Evolutionary conservation across 2,113 vertebrate genomes (phyloP), one percentile per base, ranked within the genome.

Genomic region (Spizaetus ornatus): DNA sequence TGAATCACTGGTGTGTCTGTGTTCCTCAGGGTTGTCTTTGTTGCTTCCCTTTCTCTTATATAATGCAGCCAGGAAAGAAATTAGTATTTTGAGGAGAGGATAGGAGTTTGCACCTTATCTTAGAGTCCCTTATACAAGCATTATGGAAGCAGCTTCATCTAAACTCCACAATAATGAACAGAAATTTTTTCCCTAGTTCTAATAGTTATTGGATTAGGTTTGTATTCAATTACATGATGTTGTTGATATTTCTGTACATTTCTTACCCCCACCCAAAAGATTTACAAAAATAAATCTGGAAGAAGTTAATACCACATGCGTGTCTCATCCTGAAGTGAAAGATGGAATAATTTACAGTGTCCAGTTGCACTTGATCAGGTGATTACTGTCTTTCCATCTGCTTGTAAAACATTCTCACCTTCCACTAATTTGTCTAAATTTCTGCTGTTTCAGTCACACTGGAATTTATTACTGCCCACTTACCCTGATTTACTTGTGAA

Each of bases 391-490:
- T 79, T 97, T 97, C 95, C 93, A 96, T 97, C 96, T 98, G 81
- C 86, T 97, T 97, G 92, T 96, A 96, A 97, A 98, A 96, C 90
- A 96, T 95, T 94, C 91, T 95, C 73, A 95, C 95, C 93, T 98
- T 98, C 95, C 86, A 95, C 95, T 97, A 97, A 97, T 98, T 97
- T 38, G 1, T 91, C 84, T 94, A 96, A 98, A 98, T 97, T 98
- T 98, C 96, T 98, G 86, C 93, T 13, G 42, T 98, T 98, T 88
- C 82, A 97, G 97, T 97, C 98, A 98, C 95, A 96, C 77, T 95
- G 91, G 88, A 97, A 98, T 97, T 97, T 98, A 98, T 98, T 97
- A 98, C 83, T 91, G 72, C 66, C 94, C 92, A 97, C 97, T 98
- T 97, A 98, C 81, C 63, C 48, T 97, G 97, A 98, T 98, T 98